A percentile compares a stretch with the other conserved stretches of the same genome.
Conservation (phyloP, 2,113 vertebrate genomes). For the Planiliza haematocheilus region DNA sequence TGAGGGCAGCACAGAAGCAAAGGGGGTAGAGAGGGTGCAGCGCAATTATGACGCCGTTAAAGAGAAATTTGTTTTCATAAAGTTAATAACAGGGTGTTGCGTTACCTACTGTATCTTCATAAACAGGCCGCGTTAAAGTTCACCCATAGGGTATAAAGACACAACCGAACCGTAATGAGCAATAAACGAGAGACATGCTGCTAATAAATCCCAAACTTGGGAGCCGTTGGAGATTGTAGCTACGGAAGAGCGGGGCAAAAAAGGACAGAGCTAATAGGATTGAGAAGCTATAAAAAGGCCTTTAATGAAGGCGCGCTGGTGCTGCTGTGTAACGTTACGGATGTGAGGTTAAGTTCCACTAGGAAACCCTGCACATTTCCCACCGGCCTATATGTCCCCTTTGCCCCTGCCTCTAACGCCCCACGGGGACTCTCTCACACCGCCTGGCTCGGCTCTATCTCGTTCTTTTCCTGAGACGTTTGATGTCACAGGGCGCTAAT, state of each 20-base stretch:
- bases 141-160: background rate
- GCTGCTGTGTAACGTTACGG: conserved; percentile 50
- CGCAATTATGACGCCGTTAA: conserved; percentile 11
- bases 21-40: conserved; percentile 1
- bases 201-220: conserved; percentile 20
- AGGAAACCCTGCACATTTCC: conserved; percentile 61
- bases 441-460: conserved; percentile 15
- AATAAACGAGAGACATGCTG: conserved; percentile 12
- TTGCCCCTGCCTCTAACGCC: conserved; percentile 24
- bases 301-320: conserved; percentile 62
- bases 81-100: conserved; percentile 1
- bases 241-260: conserved; percentile 30
- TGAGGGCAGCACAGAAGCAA: background rate
- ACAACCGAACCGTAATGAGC: conserved; percentile 18
- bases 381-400: conserved; percentile 38
- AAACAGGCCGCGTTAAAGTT: conserved; percentile 28
- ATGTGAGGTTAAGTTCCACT: conserved; percentile 66
- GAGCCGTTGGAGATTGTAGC: conserved; percentile 13
- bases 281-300: conserved; percentile 72
- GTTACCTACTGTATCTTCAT: conserved; percentile 3
- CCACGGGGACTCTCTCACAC: conserved; percentile 4
- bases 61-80: background rate
- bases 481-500: conserved; percentile 36
- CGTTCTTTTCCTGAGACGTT: conserved; percentile 24
- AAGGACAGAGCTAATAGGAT: conserved; percentile 67